phyloP scores from a whole-genome alignment of 2,888 invertebrate genomes.

The Microctonus aethiopoides region DNA sequence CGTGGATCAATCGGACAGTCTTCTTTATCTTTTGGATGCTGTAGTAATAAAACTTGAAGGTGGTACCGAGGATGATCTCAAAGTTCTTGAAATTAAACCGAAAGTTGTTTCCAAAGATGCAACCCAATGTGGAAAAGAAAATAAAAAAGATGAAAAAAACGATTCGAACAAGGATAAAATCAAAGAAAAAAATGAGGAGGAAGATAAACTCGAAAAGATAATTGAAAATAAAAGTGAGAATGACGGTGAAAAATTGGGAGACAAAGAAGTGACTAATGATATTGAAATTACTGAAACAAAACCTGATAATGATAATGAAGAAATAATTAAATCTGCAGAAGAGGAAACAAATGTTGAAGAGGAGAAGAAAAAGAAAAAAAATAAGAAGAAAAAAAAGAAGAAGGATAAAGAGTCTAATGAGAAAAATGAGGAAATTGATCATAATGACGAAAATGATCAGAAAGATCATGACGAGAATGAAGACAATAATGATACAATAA shows the following conservation, averaged over 20 bases:
- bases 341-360: background rate
- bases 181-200: slow-evolving; percentile 40
- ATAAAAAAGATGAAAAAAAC: slow-evolving; percentile 45
- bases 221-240: slow-evolving; percentile 12
- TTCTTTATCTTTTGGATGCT: slow-evolving; percentile 91
- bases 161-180: slow-evolving; percentile 45
- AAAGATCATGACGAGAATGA: slow-evolving; percentile 25
- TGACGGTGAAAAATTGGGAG: slow-evolving; percentile 33
- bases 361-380: slow-evolving; percentile 8
- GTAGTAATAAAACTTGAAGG: slow-evolving; percentile 98
- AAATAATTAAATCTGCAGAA: slow-evolving; percentile 47
- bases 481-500: slow-evolving; percentile 31
- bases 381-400: slow-evolving; percentile 19
- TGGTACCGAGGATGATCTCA: slow-evolving; percentile 88
- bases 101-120: slow-evolving; percentile 40
- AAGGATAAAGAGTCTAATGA: slow-evolving; percentile 43
- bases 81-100: slow-evolving; percentile 77
- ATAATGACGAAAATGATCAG: slow-evolving; percentile 2
- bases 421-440: slow-evolving; percentile 24
- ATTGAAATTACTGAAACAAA: slow-evolving; percentile 40
- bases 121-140: slow-evolving; percentile 51
- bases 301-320: slow-evolving; percentile 36
- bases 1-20: slow-evolving; percentile 82
- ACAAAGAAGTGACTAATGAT: slow-evolving; percentile 18
- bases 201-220: slow-evolving; percentile 40